phyloP scores from a whole-genome alignment of 2,797 vertebrate genomes.

The Tenualosa ilisha region DNA sequence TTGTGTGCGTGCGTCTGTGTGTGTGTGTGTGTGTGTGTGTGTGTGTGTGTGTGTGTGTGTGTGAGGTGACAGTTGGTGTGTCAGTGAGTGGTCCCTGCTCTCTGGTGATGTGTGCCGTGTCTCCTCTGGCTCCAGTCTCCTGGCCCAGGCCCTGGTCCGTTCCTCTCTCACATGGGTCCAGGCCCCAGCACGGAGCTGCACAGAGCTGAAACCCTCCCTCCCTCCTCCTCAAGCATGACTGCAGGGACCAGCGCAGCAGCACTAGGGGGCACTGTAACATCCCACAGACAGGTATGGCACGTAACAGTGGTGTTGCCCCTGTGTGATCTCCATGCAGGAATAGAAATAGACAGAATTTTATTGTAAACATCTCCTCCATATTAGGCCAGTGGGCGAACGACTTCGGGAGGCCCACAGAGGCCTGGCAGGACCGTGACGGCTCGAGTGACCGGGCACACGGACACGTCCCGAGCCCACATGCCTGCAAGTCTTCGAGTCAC shows the following conservation, averaged over 20 bases:
- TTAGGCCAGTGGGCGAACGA: conserved; percentile 76
- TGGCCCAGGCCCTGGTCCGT: neutral
- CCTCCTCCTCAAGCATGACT: conserved; percentile 41
- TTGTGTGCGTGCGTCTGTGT: neutral
- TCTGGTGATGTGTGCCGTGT: neutral
- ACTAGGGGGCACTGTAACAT: conserved; percentile 63
- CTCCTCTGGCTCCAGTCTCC: conserved; percentile 15
- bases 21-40: neutral
- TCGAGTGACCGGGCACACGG: conserved; percentile 80
- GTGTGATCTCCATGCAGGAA: neutral
- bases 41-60: neutral
- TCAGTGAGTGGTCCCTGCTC: neutral
- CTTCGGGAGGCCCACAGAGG: conserved; percentile 88
- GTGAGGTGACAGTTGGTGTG: neutral
- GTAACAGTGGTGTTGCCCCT: too few species aligned
- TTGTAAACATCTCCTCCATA: conserved; percentile 28
- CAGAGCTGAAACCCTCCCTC: conserved; percentile 66
- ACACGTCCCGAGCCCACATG: conserved; percentile 67
- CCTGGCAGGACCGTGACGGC: conserved; percentile 86
- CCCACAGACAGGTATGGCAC: conserved; percentile 75
- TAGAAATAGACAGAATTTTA: too few species aligned
- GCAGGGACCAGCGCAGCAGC: conserved; percentile 65
- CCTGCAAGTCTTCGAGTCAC: conserved; percentile 77
- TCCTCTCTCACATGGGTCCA: conserved; percentile 51
- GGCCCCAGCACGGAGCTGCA: conserved; percentile 52